Base-by-base conservation (phyloP, 2,797 vertebrate species). In the Bryconaethiops microstoma region DNA sequence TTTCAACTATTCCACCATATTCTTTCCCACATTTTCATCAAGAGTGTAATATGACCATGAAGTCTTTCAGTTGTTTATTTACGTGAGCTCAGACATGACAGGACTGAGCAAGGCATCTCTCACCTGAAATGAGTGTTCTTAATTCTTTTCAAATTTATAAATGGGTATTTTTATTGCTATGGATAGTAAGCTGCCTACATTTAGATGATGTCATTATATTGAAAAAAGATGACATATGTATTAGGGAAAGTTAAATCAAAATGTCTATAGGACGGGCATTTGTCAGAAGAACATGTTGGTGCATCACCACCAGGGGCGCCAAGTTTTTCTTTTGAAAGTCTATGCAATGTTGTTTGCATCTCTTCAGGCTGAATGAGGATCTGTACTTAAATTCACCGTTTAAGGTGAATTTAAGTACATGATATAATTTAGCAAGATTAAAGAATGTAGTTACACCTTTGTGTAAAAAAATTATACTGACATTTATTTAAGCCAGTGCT, bases 261-360 rank as follows among this genome's bases (percentile, higher is more conserved):
- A 63, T 67, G 60, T 29, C 40, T 68, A n/a, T 55, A 8, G 54
- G 7, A 63, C 57, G 7, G 50, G 13, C 4, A n/a, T 7, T n/a
- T 60, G 57, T 65, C 21, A 70, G 57, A 42, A 25, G 1, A 5
- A 74, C 48, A 50, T 17, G 9, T 12, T 6, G 17, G 16, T 5
- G 14, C 9, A 29, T 40, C 42, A 48, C 81, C 86, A 78, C 64
- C 71, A 83, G 86, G 55, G 85, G 85, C 83, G 73, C 83, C 65
- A 4, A 52, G 9, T 78, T 35, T 77, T 59, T 52, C 76, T 40
- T 60, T 76, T 55, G 16, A n/a, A 63, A 70, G 14, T 52, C 50
- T 19, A 19, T 52, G 35, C 39, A 9, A 19, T 14, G 19, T 19
- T 65, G 63, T 39, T 65, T 39, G 17, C 63, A 65, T 35, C 23